Evolutionary conservation across 2,888 invertebrate genomes (phyloP).

Genomic region (Xylota sylvarum): DNA sequence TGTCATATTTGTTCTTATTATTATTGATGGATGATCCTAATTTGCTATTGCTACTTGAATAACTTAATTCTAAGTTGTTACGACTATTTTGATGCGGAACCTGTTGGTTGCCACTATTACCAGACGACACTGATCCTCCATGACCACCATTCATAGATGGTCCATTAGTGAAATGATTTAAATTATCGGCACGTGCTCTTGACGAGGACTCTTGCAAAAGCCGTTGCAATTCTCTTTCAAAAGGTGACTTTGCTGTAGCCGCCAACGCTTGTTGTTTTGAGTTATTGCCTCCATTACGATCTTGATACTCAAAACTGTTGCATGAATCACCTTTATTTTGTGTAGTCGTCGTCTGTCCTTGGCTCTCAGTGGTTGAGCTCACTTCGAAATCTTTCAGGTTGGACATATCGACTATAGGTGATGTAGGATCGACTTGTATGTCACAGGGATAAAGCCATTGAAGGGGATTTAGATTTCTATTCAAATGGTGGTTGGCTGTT

Average conservation of each 20-base stretch:
- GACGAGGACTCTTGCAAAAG: constrained; percentile 88
- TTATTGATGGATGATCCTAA: constrained; percentile 83
- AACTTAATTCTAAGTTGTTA: constrained; percentile 82
- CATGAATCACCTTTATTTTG: constrained; percentile 88
- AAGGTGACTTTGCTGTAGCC: constrained; percentile 87
- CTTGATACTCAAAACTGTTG: constrained; percentile 88
- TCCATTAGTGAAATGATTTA: constrained; percentile 78
- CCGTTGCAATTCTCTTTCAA: constrained; percentile 92
- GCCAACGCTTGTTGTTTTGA: constrained; percentile 79
- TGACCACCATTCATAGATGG: constrained; percentile 75
- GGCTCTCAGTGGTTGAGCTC: constrained; percentile 85
- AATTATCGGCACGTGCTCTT: constrained; percentile 80
- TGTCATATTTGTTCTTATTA: constrained; percentile 82
- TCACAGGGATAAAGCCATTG: constrained; percentile 88
- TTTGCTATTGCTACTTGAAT: constrained; percentile 83
- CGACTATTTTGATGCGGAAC: constrained; percentile 80
- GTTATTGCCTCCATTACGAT: constrained; percentile 79
- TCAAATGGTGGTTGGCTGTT: constrained; percentile 79
- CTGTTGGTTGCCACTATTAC: constrained; percentile 64
- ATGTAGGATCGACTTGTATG: constrained; percentile 86
- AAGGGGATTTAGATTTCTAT: constrained; percentile 85
- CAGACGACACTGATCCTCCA: constrained; percentile 78
- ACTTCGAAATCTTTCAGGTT: constrained; percentile 84
- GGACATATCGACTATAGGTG: constrained; percentile 83
- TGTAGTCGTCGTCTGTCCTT: constrained; percentile 87